Base-by-base conservation (phyloP, 2,797 vertebrate genomes). In the Chaetophractus vellerosus region DNA sequence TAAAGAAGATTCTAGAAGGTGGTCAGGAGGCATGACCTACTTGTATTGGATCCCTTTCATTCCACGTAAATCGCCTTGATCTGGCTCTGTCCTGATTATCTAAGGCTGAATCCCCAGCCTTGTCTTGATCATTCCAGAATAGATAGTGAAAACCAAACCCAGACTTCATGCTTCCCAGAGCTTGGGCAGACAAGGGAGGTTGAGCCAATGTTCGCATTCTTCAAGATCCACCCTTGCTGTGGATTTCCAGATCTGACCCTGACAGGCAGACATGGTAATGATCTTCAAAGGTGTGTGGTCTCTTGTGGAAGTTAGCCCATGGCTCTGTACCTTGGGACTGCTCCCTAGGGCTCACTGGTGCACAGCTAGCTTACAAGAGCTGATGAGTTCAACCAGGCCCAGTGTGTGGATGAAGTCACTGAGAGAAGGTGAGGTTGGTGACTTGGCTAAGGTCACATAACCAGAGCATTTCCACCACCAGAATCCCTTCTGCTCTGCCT, bases 211-310 rank as follows among this genome's bases (percentile, higher is more conserved):
- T 57, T 33, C 12, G 9, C n/a, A 38, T 12, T 88, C 38, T 76
- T 15, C 18, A 66, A 24, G 71, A 11, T 28, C 15, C n/a, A 52
- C 6, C 19, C 16, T 4, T 33, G 18, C 2, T 0, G 0, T 7
- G 18, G 23, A 9, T 15, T 33, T 11, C 9, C 55, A 79, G 68
- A 80, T 33, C 41, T 50, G 31, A 79, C 14, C 61, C 10, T 26
- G 36, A 68, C 36, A 28, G 28, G 2, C 6, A 57, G 50, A 59
- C 3, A 87, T 64, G 55, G 15, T 50, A 28, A 19, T 36, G 5
- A 50, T 33, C n/a, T 38, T 48, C 48, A 64, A 68, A 19, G 33
- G 14, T 8, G 2, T 26, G 69, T 19, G 21, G 18, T 48, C 18
- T 52, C 26, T 1, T 50, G 15, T 55, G 41, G 36, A 28, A 45